Conservation (phyloP, 2,888 invertebrate species). For the Hemicrepidius hirtus region DNA sequence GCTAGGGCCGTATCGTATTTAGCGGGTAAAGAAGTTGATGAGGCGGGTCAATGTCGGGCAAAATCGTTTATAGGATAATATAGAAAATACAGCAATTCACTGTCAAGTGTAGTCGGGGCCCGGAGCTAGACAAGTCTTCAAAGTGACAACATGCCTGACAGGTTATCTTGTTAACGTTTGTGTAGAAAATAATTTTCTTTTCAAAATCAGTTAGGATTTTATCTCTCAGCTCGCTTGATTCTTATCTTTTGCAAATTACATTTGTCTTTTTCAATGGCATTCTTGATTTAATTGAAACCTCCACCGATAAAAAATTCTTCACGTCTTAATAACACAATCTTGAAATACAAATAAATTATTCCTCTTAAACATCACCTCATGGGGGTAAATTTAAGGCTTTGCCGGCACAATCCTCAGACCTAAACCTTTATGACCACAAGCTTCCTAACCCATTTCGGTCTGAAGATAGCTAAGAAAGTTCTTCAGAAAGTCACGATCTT, state of each 20-base stretch:
- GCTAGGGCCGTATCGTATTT: constrained; percentile 12
- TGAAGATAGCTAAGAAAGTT: too few relatives aligned
- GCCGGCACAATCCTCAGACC: too few relatives aligned
- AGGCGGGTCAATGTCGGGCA: constrained; percentile 23
- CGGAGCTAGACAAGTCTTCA: constrained; percentile 26
- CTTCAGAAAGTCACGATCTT: too few relatives aligned
- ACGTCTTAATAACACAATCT: too few relatives aligned
- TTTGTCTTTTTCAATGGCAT: neutral
- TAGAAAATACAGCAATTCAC: constrained; percentile 26
- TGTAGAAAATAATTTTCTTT: constrained; percentile 32
- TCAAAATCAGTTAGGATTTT: constrained; percentile 27
- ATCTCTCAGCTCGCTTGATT: neutral
- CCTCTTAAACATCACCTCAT: too few relatives aligned
- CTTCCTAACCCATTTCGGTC: too few relatives aligned
- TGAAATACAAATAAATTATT: too few relatives aligned
- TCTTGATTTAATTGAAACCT: too few relatives aligned
- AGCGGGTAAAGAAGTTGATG: neutral
- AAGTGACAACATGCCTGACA: constrained; percentile 36
- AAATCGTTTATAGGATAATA: constrained; percentile 22
- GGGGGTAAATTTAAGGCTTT: too few relatives aligned
- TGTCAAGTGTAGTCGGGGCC: constrained; percentile 30
- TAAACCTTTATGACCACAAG: too few relatives aligned
- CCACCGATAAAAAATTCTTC: too few relatives aligned
- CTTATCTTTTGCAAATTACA: neutral
- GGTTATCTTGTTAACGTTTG: constrained; percentile 31